Percentiles rank a stretch among this genome's conserved stretches.
Evolutionary conservation across 2,888 invertebrate genomes (phyloP).

Genomic region (Scaptomyza reducta): DNA sequence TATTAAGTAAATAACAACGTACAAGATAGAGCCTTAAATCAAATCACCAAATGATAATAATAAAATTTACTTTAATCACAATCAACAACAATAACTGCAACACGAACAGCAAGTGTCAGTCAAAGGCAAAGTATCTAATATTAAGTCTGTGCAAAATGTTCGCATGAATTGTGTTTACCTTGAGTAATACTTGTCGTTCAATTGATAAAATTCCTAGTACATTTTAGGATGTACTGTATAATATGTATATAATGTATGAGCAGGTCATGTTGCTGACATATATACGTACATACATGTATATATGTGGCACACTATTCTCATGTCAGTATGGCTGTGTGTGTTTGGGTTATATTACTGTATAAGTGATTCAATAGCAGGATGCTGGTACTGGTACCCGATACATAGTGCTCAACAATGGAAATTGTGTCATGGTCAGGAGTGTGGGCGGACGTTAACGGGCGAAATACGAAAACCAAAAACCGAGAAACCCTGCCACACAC

Average conservation of each 20-base stretch:
- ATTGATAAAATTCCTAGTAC: conserved; percentile 23
- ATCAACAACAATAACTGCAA: conserved; percentile 7
- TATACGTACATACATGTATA: not conserved
- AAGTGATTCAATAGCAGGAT: conserved; percentile 31
- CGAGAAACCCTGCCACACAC: conserved; percentile 45
- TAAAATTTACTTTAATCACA: conserved; percentile 63
- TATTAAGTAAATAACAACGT: conserved; percentile 52
- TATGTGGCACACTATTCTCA: not conserved
- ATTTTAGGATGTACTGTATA: not conserved
- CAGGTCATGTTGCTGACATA: conserved; percentile 16
- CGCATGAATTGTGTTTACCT: conserved; percentile 13
- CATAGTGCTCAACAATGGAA: conserved; percentile 62
- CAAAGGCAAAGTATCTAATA: conserved; percentile 1
- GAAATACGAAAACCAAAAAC: conserved; percentile 39
- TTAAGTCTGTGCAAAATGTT: conserved; percentile 1
- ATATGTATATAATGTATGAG: not conserved
- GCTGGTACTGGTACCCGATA: conserved; percentile 33
- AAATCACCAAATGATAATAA: conserved; percentile 79
- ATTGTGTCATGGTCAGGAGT: conserved; percentile 80
- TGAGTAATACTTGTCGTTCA: conserved; percentile 7
- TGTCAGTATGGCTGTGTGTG: conserved; percentile 2
- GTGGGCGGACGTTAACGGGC: conserved; percentile 45
- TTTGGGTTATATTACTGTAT: conserved; percentile 27
- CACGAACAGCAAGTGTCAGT: conserved; percentile 12
- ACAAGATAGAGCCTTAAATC: conserved; percentile 74